Conservation (phyloP, 2,113 vertebrate species). For the Tympanuchus pallidicinctus region DNA sequence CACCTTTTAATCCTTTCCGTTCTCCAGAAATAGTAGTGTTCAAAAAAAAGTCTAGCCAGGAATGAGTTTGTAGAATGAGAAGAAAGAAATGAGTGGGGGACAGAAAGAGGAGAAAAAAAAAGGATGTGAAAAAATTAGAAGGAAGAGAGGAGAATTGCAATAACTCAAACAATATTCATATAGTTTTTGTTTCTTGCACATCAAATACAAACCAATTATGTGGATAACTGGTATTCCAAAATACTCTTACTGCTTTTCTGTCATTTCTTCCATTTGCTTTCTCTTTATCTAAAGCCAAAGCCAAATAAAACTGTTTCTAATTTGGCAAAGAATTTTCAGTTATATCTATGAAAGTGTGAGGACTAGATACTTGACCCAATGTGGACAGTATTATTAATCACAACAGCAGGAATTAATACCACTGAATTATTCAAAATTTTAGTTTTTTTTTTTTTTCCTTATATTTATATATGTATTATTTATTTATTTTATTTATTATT, state of each 20-base stretch:
- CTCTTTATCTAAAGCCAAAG: background rate
- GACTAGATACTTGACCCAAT: background rate
- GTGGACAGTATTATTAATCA: background rate
- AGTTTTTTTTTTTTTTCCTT: background rate
- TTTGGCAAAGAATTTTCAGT: background rate
- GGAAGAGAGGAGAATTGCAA: background rate
- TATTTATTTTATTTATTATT: no score
- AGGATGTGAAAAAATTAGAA: background rate
- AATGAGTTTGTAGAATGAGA: background rate
- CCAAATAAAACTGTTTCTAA: background rate
- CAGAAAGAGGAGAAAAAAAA: no score
- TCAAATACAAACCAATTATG: background rate
- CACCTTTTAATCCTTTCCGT: conserved; percentile 1
- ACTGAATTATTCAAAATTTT: background rate
- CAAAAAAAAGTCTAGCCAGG: background rate
- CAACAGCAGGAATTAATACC: background rate
- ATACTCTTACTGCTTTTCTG: background rate
- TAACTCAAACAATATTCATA: background rate
- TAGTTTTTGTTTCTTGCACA: background rate
- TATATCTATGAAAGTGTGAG: background rate
- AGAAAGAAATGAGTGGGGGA: no score
- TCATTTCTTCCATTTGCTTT: background rate
- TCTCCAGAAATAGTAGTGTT: background rate
- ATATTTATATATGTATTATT: no score
- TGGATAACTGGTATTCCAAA: background rate